Evolutionary conservation across 1,140 invertebrate genomes (phyloP), one percentile per base, ranked within the genome.

Genomic region (Diprion similis): DNA sequence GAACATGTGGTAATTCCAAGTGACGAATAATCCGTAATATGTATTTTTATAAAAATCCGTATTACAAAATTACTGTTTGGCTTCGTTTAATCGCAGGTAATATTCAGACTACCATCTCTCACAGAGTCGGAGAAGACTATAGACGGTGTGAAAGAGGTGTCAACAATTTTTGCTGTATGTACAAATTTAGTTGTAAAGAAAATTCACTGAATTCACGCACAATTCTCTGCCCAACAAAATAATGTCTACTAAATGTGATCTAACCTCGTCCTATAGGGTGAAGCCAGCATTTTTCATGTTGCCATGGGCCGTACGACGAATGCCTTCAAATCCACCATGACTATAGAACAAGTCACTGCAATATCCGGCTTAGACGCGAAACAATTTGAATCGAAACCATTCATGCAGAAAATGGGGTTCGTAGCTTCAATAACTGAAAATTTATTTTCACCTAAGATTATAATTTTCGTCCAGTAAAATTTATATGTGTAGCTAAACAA

Each of bases 1-100:
- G 95, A 97, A 85, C 95, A 96, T 83, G 95, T 97, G 79, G 95
- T 94, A 79, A 89, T 82, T 85, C 9, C 67, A 70, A 75, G 19
- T 46, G 19, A 10, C 24, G 6, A 37, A 37, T 37, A 37, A 37
- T 37, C 6, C 24, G 24, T 37, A 37, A 37, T 3, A 37, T 37
- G 6, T 37, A 37, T 59, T 13, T 15, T 17, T 6, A 59, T 59
- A 17, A 59, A 59, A 59, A 17, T 51, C 68, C 13, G 19, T 37
- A 37, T 37, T 37, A 37, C 24, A 37, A 45, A 15, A 70, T 71
- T 69, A 45, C 66, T 65, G 65, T 37, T 67, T 46, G 73, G 70
- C 74, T 74, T 71, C 46, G 59, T 68, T 48, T 66, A 18, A 78
- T 84, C 82, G 15, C 76, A 93, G 92, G 92, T 95, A 46, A 95